Evolutionary conservation across 2,888 invertebrate genomes (phyloP), one percentile per base, ranked within the genome.

Genomic region (Lasioglossum leucozonium): DNA sequence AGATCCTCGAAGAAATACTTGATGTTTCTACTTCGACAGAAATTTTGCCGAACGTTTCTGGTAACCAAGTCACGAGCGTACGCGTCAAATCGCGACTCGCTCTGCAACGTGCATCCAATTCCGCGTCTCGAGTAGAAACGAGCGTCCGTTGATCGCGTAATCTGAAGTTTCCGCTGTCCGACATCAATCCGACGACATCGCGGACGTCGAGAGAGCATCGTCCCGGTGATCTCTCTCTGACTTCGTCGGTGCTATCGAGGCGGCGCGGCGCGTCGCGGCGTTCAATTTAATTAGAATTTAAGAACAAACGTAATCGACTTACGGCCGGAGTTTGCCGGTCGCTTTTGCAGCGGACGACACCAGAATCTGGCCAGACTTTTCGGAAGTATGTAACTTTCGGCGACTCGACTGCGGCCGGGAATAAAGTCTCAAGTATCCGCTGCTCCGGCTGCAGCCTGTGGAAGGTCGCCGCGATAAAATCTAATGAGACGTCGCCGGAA

Each of bases 371-470:
- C 77, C 62, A 72, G 84, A 85, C 81, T 85, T 85, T 78, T 69
- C 72, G 47, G 30, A 77, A 87, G 86, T 82, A 82, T 74, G 82
- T 77, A 87, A 87, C 75, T 86, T 86, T 86, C 86, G 74, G 82
- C 65, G 79, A 76, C 67, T 69, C 81, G 79, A 72, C 74, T 42
- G 74, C 77, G 73, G 72, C 58, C 77, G 47, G 62, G 82, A 87
- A 86, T 86, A 86, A 87, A 86, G 87, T 82, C 86, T 82, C 82
- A 42, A 82, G 82, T 82, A 82, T 86, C 82, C 82, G 85, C 58
- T 76, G 47, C 85, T 77, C 76, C 58, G 47, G 74, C 74, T 51
- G 77, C 78, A 71, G 67, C 83, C 67, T 51, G 74, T 80, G 47
- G 87, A 83, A 86, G 62, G 58, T 71, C 71, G 73, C 74, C 71